These are phyloP conservation scores for Xerus rutilus DNA, from an alignment of 2,797 vertebrate genomes.

Conservation along the genomic window DNA sequence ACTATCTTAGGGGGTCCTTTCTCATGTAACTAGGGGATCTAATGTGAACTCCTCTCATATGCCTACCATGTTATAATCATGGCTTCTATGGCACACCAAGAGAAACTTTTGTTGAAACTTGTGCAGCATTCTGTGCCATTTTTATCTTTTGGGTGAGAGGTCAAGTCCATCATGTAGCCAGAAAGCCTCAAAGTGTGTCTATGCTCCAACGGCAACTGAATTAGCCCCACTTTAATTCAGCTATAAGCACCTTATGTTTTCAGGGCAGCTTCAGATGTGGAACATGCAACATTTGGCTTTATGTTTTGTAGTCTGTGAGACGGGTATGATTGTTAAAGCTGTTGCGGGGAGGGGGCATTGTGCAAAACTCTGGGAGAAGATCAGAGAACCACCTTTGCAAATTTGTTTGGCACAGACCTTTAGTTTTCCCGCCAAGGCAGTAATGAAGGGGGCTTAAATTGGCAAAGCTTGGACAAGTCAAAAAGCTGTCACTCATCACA, in stretches of 20 bases:
- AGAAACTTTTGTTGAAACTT: neutral
- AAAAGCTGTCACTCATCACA: conserved; percentile 38
- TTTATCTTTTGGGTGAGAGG: neutral
- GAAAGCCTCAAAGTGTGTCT: neutral
- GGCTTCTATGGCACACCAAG: neutral
- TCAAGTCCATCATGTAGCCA: neutral
- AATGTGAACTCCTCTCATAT: neutral
- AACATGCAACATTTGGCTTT: neutral
- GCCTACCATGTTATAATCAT: neutral
- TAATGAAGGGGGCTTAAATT: conserved; percentile 62
- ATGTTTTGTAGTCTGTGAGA: neutral
- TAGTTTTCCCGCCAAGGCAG: conserved; percentile 42
- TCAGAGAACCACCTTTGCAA: conserved; percentile 58
- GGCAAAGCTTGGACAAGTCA: conserved; percentile 46
- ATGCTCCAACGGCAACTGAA: neutral
- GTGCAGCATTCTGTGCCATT: neutral
- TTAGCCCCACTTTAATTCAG: neutral
- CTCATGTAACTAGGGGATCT: neutral
- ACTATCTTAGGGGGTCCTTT: neutral
- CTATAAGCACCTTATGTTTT: conserved; percentile 18
- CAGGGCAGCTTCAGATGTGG: neutral
- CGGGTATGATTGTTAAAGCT: neutral
- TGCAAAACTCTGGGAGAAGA: conserved; percentile 45
- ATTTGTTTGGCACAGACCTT: neutral
- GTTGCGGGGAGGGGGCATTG: neutral